phyloP scores from a whole-genome alignment of 1,140 invertebrate genomes.

The Papilio glaucus region DNA sequence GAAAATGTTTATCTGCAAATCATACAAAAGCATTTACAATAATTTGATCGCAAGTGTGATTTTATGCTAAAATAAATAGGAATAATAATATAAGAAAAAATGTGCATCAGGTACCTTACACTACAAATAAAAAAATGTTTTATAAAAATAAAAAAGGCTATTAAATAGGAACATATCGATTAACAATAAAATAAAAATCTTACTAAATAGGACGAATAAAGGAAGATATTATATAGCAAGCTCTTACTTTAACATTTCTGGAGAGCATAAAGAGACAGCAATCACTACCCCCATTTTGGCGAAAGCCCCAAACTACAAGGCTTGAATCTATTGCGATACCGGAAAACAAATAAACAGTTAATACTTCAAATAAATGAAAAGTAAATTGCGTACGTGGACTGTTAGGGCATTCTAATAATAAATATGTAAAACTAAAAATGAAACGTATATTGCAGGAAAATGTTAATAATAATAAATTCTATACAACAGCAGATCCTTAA shows the following conservation, averaged over 20 bases:
- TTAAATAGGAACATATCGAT: slow-evolving; percentile 28
- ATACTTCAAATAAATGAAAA: no score
- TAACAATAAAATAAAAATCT: slow-evolving; percentile 13
- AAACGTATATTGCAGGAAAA: not conserved
- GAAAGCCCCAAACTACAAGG: no score
- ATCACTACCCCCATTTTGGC: no score
- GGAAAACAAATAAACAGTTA: no score
- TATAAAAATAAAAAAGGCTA: slow-evolving; percentile 33
- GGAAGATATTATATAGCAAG: not conserved
- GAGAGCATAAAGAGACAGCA: not conserved
- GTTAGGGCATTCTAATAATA: not conserved
- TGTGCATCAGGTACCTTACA: slow-evolving; percentile 32
- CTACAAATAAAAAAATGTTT: slow-evolving; percentile 30
- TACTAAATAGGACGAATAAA: slow-evolving; percentile 16
- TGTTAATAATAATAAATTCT: slow-evolving; percentile 4
- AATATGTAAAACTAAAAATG: not conserved
- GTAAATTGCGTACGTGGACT: not conserved
- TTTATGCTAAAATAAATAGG: not conserved
- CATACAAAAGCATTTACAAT: not conserved
- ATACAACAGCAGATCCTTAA: slow-evolving; percentile 25
- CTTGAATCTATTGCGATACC: no score
- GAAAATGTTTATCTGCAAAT: not conserved
- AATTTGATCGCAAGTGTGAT: not conserved
- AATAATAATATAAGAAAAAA: not conserved
- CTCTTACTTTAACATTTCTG: not conserved